Percentiles rank a stretch among this genome's conserved stretches.
These are phyloP conservation scores for Acronicta leporina DNA, from an alignment of 2,888 invertebrate species.

Conservation along the genomic window DNA sequence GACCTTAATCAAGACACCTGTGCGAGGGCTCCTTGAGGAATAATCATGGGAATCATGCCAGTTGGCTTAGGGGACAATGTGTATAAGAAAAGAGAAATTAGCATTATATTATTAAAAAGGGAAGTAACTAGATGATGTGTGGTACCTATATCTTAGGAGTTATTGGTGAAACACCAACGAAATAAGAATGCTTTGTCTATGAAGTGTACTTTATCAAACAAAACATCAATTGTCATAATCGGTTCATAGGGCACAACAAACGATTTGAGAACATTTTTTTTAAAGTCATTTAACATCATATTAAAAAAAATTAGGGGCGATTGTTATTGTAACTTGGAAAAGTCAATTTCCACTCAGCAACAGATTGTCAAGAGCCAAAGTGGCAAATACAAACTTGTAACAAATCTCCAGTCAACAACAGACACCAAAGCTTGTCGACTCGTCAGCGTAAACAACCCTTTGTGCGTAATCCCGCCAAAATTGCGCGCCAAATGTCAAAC, in stretches of 20 bases:
- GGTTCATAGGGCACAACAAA: no score
- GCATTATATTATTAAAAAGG: no score
- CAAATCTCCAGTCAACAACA: constrained; percentile 44
- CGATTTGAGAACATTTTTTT: no score
- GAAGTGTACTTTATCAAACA: no score
- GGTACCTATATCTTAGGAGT: no score
- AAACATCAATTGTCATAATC: no score
- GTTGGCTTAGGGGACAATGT: constrained; percentile 57
- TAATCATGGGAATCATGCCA: constrained; percentile 82
- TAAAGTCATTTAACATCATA: no score
- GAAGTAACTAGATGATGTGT: no score
- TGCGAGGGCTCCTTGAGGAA: constrained; percentile 77
- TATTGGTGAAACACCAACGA: no score
- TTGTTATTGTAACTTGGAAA: background rate
- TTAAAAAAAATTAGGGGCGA: background rate
- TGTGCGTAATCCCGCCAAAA: constrained; percentile 75
- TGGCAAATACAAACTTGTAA: constrained; percentile 30
- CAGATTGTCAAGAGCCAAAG: constrained; percentile 21
- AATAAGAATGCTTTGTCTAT: no score
- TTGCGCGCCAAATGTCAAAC: constrained; percentile 81
- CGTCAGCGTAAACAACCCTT: constrained; percentile 74
- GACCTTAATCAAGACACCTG: constrained; percentile 87
- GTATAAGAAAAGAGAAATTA: constrained; percentile 32
- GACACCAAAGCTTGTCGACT: constrained; percentile 55
- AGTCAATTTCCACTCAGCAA: constrained; percentile 11